Evolutionary conservation across 2,888 invertebrate genomes (phyloP), one percentile per base, ranked within the genome.

Genomic region (Catocala sponsa): DNA sequence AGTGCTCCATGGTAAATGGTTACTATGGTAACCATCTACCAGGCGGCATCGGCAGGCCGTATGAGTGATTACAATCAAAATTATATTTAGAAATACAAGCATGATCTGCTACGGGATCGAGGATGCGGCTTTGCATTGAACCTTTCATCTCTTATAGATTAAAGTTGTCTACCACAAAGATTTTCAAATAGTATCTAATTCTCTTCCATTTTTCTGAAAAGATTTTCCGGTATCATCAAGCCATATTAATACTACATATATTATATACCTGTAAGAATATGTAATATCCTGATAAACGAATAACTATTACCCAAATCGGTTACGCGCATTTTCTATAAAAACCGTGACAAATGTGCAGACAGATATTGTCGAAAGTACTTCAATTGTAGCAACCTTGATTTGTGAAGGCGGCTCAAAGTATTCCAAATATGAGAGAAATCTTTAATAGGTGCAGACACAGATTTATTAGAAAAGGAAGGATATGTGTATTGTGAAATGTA

Each of bases 371-470:
- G 70, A 76, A 74, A 72, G 73, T 62, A 64, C 15, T 38, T 12
- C 50, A 55, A 15, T 49, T 48, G 59, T 32, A 42, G 12, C 33
- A 59, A 63, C 74, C 74, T 75, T 74, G 74, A 63, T 51, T 60
- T 56, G 41, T 42, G 41, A 50, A 57, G 13, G 41, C 38, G 9
- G 50, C 56, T 2, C 7, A 32, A 7, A 46, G 25, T 65, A 47
- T 54, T 60, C 51, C 50, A 62, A 59, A 61, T 50, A 63, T 41
- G 38, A 51, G 35, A 63, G 52, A 76, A 64, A 55, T 38, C 55
- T 12, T 51, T 56, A 56, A 61, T 61, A n/a, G 61, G 42, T 48
- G 25, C 12, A 56, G 13, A 52, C 52, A 48, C 61, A 32, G 33
- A 35, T 69, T 56, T 32, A 13, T 58, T 61, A 42, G 38, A 58